These are phyloP conservation scores for Drosophila arizonae DNA, from an alignment of 1,140 invertebrate species.

Conservation along the genomic window DNA sequence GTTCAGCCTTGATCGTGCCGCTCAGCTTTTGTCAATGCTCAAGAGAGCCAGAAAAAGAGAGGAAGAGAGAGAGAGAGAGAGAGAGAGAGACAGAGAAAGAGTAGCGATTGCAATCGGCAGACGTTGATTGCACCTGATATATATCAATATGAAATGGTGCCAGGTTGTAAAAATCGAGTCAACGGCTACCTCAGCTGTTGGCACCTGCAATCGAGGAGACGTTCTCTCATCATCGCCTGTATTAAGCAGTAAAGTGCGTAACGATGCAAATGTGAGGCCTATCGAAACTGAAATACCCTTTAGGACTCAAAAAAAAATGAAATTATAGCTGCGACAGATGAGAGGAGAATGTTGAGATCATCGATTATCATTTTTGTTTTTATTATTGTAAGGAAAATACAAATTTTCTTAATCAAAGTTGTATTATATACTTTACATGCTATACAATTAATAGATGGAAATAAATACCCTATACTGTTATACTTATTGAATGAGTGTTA, in stretches of 20 bases:
- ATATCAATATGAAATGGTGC: constrained; percentile 38
- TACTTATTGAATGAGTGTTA: too few relatives aligned
- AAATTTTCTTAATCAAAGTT: too few relatives aligned
- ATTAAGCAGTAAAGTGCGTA: constrained; percentile 51
- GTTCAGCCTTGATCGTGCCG: constrained; percentile 50
- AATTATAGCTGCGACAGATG: not conserved
- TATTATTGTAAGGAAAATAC: too few relatives aligned
- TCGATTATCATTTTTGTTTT: too few relatives aligned
- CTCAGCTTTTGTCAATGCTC: constrained; percentile 44
- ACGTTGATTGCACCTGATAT: constrained; percentile 49
- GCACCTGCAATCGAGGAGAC: constrained; percentile 53
- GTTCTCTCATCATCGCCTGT: constrained; percentile 31
- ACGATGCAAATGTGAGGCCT: constrained; percentile 12
- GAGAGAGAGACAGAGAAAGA: not conserved
- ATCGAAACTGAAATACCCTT: constrained; percentile 21
- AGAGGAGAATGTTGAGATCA: not conserved
- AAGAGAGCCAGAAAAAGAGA: not conserved
- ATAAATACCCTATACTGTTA: too few relatives aligned
- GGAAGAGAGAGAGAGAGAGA: not conserved
- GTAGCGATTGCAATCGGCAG: constrained; percentile 32
- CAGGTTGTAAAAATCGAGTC: constrained; percentile 42
- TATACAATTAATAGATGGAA: too few relatives aligned
- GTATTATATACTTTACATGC: too few relatives aligned
- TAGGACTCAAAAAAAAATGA: not conserved
- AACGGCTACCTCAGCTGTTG: constrained; percentile 42